These are phyloP conservation scores for Sebastes diploproa DNA, from an alignment of 2,797 vertebrate genomes.

Conservation along the genomic window DNA sequence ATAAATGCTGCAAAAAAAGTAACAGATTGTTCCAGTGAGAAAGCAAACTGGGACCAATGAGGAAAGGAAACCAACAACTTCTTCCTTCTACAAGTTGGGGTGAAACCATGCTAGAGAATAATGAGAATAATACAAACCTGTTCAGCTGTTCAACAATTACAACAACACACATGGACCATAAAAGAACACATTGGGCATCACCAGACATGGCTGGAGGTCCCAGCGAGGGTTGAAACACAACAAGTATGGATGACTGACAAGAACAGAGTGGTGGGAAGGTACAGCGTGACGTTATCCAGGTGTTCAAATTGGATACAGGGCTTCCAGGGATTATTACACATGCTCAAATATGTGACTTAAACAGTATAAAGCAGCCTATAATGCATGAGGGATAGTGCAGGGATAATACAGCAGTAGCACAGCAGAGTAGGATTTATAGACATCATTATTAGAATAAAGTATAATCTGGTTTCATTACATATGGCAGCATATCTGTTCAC, in stretches of 20 bases:
- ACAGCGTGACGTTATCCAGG: neutral
- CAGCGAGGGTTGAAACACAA: neutral
- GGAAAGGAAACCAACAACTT: neutral
- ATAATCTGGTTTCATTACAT: neutral
- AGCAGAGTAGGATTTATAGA: neutral
- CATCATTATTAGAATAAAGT: neutral
- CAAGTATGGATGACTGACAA: neutral
- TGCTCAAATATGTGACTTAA: neutral
- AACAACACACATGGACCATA: neutral
- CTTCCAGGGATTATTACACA: neutral
- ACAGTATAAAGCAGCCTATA: neutral
- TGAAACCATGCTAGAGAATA: neutral
- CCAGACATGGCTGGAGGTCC: neutral
- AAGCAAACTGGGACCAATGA: neutral
- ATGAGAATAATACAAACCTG: conserved; percentile 22
- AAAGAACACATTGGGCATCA: neutral
- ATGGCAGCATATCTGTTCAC: neutral
- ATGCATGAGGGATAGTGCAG: neutral
- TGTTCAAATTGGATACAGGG: neutral
- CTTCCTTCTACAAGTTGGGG: neutral
- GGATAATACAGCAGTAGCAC: neutral
- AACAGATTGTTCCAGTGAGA: neutral
- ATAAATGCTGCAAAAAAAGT: neutral
- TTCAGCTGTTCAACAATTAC: neutral
- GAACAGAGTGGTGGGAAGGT: conserved; percentile 3